Evolutionary conservation across 2,113 vertebrate species (phyloP).

Genomic region (Hypomesus transpacificus): DNA sequence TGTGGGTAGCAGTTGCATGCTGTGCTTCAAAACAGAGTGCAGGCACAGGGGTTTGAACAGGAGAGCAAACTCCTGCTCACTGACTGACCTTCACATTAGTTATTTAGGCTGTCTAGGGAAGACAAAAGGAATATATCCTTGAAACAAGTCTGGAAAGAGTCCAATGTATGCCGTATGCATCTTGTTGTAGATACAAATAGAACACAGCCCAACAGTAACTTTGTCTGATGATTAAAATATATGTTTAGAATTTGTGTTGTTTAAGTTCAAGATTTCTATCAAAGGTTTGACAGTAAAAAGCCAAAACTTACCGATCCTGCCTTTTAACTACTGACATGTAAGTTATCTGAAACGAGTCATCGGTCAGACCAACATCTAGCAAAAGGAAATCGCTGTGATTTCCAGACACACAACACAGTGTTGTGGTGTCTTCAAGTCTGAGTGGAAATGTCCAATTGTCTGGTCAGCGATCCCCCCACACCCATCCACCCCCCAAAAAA

Average conservation of each 20-base stretch:
- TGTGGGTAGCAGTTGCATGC: slow-evolving; percentile 40
- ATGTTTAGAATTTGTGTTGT: no score
- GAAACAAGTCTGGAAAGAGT: background rate
- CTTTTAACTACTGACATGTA: no score
- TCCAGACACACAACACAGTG: slow-evolving; percentile 55
- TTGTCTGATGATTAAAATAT: no score
- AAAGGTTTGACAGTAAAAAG: no score
- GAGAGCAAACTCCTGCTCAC: slow-evolving; percentile 14
- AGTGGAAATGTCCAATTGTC: slow-evolving; percentile 53
- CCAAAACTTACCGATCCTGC: no score
- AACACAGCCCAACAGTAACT: no score
- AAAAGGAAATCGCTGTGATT: slow-evolving; percentile 54
- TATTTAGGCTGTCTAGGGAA: slow-evolving; percentile 11
- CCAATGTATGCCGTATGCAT: no score
- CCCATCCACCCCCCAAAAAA: no score
- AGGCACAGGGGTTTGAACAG: slow-evolving; percentile 14
- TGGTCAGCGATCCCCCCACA: slow-evolving; percentile 66
- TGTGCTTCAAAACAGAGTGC: slow-evolving; percentile 1
- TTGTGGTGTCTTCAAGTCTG: slow-evolving; percentile 32
- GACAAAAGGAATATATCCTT: slow-evolving; percentile 6
- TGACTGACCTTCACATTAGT: slow-evolving; percentile 22
- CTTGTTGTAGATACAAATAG: no score
- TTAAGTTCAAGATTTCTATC: no score
- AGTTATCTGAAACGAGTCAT: no score
- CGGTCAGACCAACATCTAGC: slow-evolving; percentile 5